phyloP scores from a whole-genome alignment of 2,797 vertebrate genomes.

The Catostomus latipinnis region DNA sequence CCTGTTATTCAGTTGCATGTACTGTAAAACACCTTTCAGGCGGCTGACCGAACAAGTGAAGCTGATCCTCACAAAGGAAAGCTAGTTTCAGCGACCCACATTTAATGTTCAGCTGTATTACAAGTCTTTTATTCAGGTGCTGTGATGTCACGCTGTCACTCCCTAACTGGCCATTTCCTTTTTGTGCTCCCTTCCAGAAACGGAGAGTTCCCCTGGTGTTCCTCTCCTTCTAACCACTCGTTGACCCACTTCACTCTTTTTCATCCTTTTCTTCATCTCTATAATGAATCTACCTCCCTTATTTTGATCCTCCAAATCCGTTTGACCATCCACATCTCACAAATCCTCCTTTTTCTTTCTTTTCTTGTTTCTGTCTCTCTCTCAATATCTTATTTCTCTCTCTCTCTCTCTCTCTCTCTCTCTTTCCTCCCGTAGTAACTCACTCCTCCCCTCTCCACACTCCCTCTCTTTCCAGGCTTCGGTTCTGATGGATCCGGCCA shows the following conservation, averaged over 20 bases:
- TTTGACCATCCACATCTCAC: conserved; percentile 41
- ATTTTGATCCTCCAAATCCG: conserved; percentile 30
- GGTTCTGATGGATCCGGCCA: conserved; percentile 84
- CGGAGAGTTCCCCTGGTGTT: conserved; percentile 77
- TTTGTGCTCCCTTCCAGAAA: conserved; percentile 81
- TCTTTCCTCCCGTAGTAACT: conserved; percentile 76
- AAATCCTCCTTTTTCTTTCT: not conserved
- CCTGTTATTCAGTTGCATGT: not conserved
- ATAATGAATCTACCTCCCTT: conserved; percentile 44
- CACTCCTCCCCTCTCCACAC: conserved; percentile 68
- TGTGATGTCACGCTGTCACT: conserved; percentile 69
- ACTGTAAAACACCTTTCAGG: not conserved
- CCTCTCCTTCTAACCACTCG: conserved; percentile 57
- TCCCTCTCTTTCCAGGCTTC: conserved; percentile 74
- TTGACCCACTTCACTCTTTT: conserved; percentile 67
- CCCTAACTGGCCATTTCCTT: conserved; percentile 81
- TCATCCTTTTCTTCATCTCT: conserved; percentile 63
- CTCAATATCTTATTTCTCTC: conserved; percentile 55
- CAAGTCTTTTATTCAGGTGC: conserved; percentile 65
- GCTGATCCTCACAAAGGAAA: not conserved
- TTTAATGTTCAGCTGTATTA: conserved; percentile 40
- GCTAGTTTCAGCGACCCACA: not conserved
- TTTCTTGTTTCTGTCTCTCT: not conserved
- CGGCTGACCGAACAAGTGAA: conserved; percentile 4
- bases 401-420: conserved; percentile 62